Percentiles rank a stretch among this genome's conserved stretches.
Evolutionary conservation across 2,797 vertebrate genomes (phyloP).

Genomic region (Taeniopygia guttata): DNA sequence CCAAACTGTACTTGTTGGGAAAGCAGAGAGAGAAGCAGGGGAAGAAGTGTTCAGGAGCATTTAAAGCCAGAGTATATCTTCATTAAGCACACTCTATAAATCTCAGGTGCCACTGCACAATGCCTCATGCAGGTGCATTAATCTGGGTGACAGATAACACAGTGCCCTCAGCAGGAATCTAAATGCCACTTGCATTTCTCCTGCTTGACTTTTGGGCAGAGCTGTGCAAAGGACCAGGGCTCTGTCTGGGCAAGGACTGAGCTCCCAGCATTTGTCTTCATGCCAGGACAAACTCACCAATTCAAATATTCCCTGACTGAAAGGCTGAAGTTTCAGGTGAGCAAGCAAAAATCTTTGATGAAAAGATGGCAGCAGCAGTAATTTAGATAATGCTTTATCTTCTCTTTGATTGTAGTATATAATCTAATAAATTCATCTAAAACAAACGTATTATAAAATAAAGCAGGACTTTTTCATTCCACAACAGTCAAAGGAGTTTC

Average conservation of each 20-base stretch:
- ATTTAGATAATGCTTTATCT: not conserved
- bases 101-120: not conserved
- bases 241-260: not conserved
- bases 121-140: not conserved
- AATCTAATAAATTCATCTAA: not conserved
- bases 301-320: not conserved
- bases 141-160: constrained; percentile 15
- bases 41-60: not conserved
- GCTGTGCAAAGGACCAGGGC: not conserved
- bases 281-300: not conserved
- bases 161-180: not conserved
- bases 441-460: not conserved
- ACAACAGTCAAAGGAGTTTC: not conserved
- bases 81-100: not conserved
- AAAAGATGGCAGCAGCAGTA: not conserved
- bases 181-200: constrained; percentile 22
- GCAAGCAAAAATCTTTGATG: not conserved
- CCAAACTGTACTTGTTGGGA: not conserved
- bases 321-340: not conserved
- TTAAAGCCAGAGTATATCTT: constrained; percentile 22
- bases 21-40: not conserved
- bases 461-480: not conserved
- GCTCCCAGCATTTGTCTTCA: not conserved
- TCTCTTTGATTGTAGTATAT: not conserved
- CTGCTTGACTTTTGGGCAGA: not conserved